Evolutionary conservation across 2,888 invertebrate genomes (phyloP), one percentile per base, ranked within the genome.

Genomic region (Sphaerophoria taeniata): DNA sequence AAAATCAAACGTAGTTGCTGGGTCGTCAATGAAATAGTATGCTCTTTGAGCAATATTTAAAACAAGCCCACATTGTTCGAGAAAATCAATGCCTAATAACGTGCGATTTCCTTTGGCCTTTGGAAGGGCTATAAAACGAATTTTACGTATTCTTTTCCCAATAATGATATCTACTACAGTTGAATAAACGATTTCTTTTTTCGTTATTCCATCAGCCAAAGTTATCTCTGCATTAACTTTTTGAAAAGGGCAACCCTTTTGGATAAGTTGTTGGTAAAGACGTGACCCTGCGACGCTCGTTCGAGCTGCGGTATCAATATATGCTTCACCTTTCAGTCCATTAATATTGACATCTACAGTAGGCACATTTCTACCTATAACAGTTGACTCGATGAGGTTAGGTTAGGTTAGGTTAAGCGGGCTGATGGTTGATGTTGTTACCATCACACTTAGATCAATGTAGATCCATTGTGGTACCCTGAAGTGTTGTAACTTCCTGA

Each of bases 311-410:
- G 51, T 51, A 51, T 51, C 51, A 51, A 51, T 51, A 51, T 51
- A 51, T 51, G 51, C 51, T 51, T 51, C 24, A 51, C 51, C 51
- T 16, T 51, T 51, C 6, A 51, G 67, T 53, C 58, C 47, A 11
- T 71, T 71, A 12, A 71, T 71, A 34, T 58, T 71, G 4, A 58
- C 58, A n/a, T 47, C 24, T 5, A 71, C 49, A 6, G 71, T 71
- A 36, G 70, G 58, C 3, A 71, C 58, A 6, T 49, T 71, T 58
- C 58, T 71, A 16, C 58, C 49, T 34, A 71, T 71, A 7, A 71
- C 12, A 14, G 16, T 16, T 7, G 71, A 58, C 33, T 58, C 49
- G 24, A 24, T 24, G 24, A 24, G 24, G 16, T 74, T 74, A n/a
- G n/a, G n/a, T n/a, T n/a, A n/a, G n/a, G n/a, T n/a, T n/a, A n/a